Evolutionary conservation across 2,113 vertebrate species (phyloP).

Genomic region (Triplophysa dalaica): DNA sequence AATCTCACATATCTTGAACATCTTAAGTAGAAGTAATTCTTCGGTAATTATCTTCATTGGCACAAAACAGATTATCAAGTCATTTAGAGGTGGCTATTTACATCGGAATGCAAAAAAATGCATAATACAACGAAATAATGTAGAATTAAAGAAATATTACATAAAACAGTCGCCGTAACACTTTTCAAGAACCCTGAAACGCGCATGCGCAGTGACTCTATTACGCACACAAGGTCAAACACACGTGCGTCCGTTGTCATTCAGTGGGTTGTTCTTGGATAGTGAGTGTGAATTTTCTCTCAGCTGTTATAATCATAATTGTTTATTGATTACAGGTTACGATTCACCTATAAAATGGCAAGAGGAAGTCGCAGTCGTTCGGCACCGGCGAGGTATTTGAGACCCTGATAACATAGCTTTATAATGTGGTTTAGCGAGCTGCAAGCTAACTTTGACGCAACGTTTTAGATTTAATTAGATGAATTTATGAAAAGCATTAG

Average conservation of each 20-base stretch:
- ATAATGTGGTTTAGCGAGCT: neutral
- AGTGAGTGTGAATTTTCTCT: neutral
- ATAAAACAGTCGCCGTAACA: neutral
- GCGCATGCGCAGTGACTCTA: conserved; percentile 38
- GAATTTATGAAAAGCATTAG: neutral
- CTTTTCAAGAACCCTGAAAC: neutral
- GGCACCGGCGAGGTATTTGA: conserved; percentile 53
- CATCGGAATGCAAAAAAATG: neutral
- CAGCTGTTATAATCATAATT: neutral
- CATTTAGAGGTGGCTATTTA: too few relatives aligned
- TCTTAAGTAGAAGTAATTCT: neutral
- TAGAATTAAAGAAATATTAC: neutral
- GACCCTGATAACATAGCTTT: neutral
- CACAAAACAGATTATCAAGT: too few relatives aligned
- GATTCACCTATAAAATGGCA: conserved; percentile 46
- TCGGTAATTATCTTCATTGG: too few relatives aligned
- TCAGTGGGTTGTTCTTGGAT: neutral
- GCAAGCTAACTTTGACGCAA: neutral
- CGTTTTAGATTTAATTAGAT: neutral
- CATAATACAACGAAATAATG: neutral
- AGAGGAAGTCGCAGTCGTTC: conserved; percentile 61
- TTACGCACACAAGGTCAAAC: conserved; percentile 55
- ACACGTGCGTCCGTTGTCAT: conserved; percentile 41
- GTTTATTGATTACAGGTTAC: neutral
- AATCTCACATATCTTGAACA: too few relatives aligned